Percentiles rank a stretch among this genome's conserved stretches.
These are phyloP conservation scores for Corythornis vintsioides DNA, from an alignment of 2,113 vertebrate genomes.

Conservation along the genomic window DNA sequence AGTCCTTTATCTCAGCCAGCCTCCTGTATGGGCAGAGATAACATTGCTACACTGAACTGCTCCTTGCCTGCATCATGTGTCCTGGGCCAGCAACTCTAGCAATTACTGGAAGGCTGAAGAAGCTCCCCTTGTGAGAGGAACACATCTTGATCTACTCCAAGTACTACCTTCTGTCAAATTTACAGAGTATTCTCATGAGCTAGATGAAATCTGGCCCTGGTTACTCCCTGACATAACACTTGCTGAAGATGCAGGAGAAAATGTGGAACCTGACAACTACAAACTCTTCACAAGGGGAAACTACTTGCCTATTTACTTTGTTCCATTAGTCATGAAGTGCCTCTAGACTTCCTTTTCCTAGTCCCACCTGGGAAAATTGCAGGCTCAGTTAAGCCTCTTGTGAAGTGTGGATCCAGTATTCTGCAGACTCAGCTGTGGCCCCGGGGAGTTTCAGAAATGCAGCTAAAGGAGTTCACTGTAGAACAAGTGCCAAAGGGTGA, in stretches of 20 bases:
- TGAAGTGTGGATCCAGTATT: neutral
- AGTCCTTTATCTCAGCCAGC: neutral
- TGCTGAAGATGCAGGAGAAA: neutral
- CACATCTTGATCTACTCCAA: neutral
- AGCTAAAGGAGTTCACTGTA: neutral
- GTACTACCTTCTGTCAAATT: neutral
- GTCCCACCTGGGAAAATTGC: neutral
- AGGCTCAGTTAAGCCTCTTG: neutral
- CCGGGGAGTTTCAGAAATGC: neutral
- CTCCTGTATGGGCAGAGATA: neutral
- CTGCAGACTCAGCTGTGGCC: neutral
- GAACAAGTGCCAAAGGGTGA: neutral
- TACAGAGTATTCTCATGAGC: neutral
- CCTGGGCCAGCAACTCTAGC: neutral
- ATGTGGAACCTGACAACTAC: neutral
- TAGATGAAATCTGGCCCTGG: neutral
- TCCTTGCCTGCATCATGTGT: neutral
- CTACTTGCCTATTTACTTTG: neutral
- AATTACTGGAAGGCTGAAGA: neutral
- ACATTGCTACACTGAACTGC: neutral
- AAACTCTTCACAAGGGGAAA: neutral
- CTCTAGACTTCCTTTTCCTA: neutral
- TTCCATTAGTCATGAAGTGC: neutral
- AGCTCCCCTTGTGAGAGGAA: neutral
- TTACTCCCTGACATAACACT: neutral